phyloP scores from a whole-genome alignment of 2,888 invertebrate genomes.

The Epinotia brunnichana region DNA sequence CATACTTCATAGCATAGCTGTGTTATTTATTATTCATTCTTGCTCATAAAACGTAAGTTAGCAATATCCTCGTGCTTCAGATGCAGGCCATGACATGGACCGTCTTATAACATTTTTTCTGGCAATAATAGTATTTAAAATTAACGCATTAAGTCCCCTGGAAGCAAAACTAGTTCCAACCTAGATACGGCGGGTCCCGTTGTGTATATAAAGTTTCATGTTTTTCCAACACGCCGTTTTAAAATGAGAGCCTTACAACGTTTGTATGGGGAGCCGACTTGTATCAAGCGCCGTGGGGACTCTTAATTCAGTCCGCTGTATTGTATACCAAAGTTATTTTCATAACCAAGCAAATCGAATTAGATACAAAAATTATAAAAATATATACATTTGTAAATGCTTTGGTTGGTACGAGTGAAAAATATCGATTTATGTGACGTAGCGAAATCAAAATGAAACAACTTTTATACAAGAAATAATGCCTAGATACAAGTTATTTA shows the following conservation, averaged over 20 bases:
- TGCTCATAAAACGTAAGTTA: background rate
- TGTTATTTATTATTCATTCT: constrained; percentile 2
- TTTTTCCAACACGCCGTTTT: no score
- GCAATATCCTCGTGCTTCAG: background rate
- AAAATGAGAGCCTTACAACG: no score
- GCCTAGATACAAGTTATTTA: constrained; percentile 39
- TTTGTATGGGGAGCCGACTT: no score
- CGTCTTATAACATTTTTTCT: background rate
- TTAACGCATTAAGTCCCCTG: background rate
- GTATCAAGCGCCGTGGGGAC: no score
- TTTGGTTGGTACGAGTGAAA: constrained; percentile 41
- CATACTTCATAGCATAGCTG: no score
- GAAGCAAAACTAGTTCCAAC: no score
- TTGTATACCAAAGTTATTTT: constrained; percentile 2
- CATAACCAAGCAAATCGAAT: constrained; percentile 11
- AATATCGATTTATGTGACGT: constrained; percentile 7
- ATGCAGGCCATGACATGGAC: background rate
- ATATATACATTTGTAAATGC: constrained; percentile 35
- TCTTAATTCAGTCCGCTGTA: constrained; percentile 3
- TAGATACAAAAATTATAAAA: constrained; percentile 13
- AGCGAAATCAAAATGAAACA: constrained; percentile 10
- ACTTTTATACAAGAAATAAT: constrained; percentile 14
- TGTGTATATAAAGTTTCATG: no score
- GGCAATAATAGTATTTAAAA: constrained; percentile 6
- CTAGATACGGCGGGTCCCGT: no score